Evolutionary conservation across 2,888 invertebrate species (phyloP).

Genomic region (Tryphoninae sp.): DNA sequence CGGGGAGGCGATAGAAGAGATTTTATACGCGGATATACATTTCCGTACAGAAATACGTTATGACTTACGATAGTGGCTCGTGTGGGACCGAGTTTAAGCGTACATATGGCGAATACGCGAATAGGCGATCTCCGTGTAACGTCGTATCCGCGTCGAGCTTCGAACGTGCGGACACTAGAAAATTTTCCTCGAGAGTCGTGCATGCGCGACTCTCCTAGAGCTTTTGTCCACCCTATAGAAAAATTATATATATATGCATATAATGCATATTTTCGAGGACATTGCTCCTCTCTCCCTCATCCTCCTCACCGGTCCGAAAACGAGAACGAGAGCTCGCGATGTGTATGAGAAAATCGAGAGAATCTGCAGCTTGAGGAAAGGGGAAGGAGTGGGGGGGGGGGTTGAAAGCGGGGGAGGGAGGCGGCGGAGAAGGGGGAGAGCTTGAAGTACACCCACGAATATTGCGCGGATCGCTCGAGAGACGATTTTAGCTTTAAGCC

Average conservation of each 20-base stretch:
- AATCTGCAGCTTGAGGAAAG: not conserved
- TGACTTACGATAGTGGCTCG: not conserved
- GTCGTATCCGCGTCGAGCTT: slow-evolving; percentile 12
- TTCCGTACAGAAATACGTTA: not conserved
- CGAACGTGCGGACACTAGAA: slow-evolving; percentile 35
- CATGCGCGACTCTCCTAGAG: slow-evolving; percentile 36
- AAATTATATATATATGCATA: not conserved
- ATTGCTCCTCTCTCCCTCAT: not conserved
- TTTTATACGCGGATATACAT: not conserved
- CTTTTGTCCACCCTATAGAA: slow-evolving; percentile 16
- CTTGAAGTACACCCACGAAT: slow-evolving; percentile 27
- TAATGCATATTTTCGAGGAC: slow-evolving; percentile 32
- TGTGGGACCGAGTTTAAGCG: slow-evolving; percentile 34
- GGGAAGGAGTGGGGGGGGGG: not conserved
- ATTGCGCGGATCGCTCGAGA: slow-evolving; percentile 52
- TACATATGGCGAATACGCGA: slow-evolving; percentile 1
- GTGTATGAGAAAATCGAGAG: slow-evolving; percentile 1
- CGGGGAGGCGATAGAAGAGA: too few relatives aligned
- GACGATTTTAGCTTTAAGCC: slow-evolving; percentile 28
- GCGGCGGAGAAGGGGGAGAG: not conserved
- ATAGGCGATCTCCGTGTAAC: slow-evolving; percentile 31
- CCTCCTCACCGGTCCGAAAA: not conserved
- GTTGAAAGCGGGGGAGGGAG: not conserved
- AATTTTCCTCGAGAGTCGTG: slow-evolving; percentile 49
- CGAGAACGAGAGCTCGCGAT: not conserved